Evolutionary conservation across 2,113 vertebrate species (phyloP).

Genomic region (Tachycineta bicolor): DNA sequence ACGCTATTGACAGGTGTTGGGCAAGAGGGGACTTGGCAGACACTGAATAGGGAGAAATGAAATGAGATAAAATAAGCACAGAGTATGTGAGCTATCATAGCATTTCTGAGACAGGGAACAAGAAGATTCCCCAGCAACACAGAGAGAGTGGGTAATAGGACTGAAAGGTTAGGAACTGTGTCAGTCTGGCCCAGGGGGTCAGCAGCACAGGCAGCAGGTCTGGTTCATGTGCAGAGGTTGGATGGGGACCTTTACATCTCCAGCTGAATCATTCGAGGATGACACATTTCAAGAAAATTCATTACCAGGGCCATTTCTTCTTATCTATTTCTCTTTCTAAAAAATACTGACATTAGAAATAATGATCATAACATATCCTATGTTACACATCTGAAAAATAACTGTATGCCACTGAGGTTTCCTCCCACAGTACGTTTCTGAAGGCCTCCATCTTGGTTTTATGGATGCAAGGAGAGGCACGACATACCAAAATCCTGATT

Average conservation of each 20-base stretch:
- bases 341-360: background rate
- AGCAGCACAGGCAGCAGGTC: background rate
- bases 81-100: background rate
- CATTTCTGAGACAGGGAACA: background rate
- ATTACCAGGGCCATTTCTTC: background rate
- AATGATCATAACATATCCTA: background rate
- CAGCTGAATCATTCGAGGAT: background rate
- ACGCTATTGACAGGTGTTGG: background rate
- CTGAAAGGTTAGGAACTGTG: background rate
- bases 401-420: background rate
- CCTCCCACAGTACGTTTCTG: background rate
- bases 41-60: background rate
- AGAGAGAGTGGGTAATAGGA: background rate
- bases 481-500: background rate
- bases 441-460: background rate
- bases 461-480: background rate
- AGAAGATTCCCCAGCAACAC: background rate
- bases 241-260: background rate
- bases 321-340: background rate
- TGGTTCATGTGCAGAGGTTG: background rate
- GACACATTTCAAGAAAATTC: background rate
- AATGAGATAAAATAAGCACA: background rate
- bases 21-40: background rate
- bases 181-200: background rate
- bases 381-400: background rate